A percentile compares a stretch with the other conserved stretches of the same genome.
These are phyloP conservation scores for Athalia circularis DNA, from an alignment of 2,888 invertebrate genomes.

Conservation along the genomic window DNA sequence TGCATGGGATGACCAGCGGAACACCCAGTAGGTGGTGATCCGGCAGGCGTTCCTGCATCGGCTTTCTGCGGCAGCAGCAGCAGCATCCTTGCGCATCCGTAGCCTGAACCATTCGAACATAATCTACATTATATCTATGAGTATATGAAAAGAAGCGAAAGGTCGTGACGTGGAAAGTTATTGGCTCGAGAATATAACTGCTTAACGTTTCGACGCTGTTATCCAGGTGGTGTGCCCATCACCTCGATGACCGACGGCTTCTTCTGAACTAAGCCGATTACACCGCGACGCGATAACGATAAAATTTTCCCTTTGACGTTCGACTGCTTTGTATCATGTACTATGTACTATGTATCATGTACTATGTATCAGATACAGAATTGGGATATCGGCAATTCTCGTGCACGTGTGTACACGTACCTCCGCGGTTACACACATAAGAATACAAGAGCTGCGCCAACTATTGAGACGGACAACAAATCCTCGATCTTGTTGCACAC, in stretches of 20 bases:
- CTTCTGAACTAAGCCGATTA: slow-evolving; percentile 45
- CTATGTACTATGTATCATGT: no score
- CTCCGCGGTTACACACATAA: background rate
- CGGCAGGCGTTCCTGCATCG: slow-evolving; percentile 32
- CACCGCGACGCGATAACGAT: slow-evolving; percentile 40
- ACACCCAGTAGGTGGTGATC: slow-evolving; percentile 44
- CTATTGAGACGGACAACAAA: slow-evolving; percentile 38
- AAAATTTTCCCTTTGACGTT: slow-evolving; percentile 41
- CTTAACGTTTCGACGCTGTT: slow-evolving; percentile 45
- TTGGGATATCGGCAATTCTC: background rate
- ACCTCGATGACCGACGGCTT: slow-evolving; percentile 43
- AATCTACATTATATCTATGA: slow-evolving; percentile 28
- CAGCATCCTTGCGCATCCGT: slow-evolving; percentile 17
- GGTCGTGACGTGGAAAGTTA: slow-evolving; percentile 46
- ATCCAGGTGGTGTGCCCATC: slow-evolving; percentile 45
- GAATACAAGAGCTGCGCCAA: slow-evolving; percentile 12
- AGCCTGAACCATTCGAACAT: background rate
- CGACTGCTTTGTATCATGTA: no score
- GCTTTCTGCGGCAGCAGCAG: background rate
- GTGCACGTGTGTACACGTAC: slow-evolving; percentile 14
- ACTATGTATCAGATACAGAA: no score
- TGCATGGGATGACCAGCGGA: slow-evolving; percentile 40
- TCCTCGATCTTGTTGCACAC: slow-evolving; percentile 28
- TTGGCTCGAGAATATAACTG: slow-evolving; percentile 39
- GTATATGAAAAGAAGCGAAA: slow-evolving; percentile 40